Evolutionary conservation across 2,113 vertebrate genomes (phyloP), one percentile per base, ranked within the genome.

Genomic region (Tauraco erythrolophus): DNA sequence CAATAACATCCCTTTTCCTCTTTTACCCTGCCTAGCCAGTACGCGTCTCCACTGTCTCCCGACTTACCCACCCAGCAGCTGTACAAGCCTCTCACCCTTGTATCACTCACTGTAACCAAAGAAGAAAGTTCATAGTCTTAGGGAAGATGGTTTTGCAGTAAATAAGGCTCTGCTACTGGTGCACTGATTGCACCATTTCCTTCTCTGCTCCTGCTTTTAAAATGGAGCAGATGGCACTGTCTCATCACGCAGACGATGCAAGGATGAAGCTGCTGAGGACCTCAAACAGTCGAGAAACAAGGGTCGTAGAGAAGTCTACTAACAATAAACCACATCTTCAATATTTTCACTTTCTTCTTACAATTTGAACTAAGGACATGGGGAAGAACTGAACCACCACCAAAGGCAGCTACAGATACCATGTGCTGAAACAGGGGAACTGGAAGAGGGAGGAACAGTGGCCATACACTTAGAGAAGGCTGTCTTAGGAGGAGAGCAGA

Each of bases 211-310:
- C 46, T 51, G 35, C 35, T 68, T 71, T 89, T 70, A 35, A 75
- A 33, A 54, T 6, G 31, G 51, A 81, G 37, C 23, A 0, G 0
- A 25, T 22, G 60, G 27, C 28, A 24, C 30, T 9, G 57, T 25
- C 78, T 46, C 68, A 33, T 23, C 39, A 51, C 2, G 1, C 11
- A 12, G 2, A 2, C 2, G 6, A n/a, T 11, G 6, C 11, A 51
- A 62, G 27, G 11, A 13, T 19, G 53, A 57, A 74, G 50, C 54
- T 35, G 28, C 35, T 62, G 53, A 85, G 46, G 12, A 51, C 3
- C 27, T 19, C 69, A 28, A 15, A 46, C 18, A 41, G 6, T 6
- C 30, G 11, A 10, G 64, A 48, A 43, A 43, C 13, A 21, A 77
- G 11, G 48, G 10, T 46, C 48, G n/a, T 54, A 18, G 33, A 41